Conservation (phyloP, 1,140 invertebrate genomes). For the Drosophila oshimai region DNA sequence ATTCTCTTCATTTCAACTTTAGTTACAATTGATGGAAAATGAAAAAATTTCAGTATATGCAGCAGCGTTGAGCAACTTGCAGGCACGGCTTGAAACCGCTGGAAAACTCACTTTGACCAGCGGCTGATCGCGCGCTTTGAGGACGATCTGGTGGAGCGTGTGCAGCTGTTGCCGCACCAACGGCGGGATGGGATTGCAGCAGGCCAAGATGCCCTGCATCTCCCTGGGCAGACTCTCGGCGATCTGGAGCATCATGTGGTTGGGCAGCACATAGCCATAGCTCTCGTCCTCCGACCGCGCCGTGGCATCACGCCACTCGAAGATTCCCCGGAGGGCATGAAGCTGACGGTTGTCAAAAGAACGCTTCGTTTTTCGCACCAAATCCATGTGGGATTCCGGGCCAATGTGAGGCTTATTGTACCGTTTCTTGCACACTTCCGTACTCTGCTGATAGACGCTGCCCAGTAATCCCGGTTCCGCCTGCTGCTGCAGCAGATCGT, state of each 20-base stretch:
- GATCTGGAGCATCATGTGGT: slow-evolving; percentile 97
- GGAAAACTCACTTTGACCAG: slow-evolving; percentile 85
- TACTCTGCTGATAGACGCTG: slow-evolving; percentile 88
- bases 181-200: slow-evolving; percentile 96
- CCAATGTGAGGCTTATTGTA: slow-evolving; percentile 92
- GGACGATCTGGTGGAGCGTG: slow-evolving; percentile 89
- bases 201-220: slow-evolving; percentile 95
- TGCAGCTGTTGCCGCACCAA: slow-evolving; percentile 91
- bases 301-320: slow-evolving; percentile 93
- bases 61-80: slow-evolving; percentile 1
- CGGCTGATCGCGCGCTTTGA: slow-evolving; percentile 89
- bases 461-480: slow-evolving; percentile 88
- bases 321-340: slow-evolving; percentile 91
- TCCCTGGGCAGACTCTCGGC: slow-evolving; percentile 95
- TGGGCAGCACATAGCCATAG: slow-evolving; percentile 94
- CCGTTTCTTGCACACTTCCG: slow-evolving; percentile 88
- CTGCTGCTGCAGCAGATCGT: slow-evolving; percentile 90
- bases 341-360: slow-evolving; percentile 94
- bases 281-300: slow-evolving; percentile 97
- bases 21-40: slow-evolving; percentile 39
- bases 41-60: slow-evolving; percentile 9
- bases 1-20: slow-evolving; percentile 32
- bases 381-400: slow-evolving; percentile 88
- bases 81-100: slow-evolving; percentile 8
- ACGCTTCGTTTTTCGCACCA: slow-evolving; percentile 91